phyloP scores from a whole-genome alignment of 1,140 invertebrate genomes.

The Gyrodactylus bullatarudis region DNA sequence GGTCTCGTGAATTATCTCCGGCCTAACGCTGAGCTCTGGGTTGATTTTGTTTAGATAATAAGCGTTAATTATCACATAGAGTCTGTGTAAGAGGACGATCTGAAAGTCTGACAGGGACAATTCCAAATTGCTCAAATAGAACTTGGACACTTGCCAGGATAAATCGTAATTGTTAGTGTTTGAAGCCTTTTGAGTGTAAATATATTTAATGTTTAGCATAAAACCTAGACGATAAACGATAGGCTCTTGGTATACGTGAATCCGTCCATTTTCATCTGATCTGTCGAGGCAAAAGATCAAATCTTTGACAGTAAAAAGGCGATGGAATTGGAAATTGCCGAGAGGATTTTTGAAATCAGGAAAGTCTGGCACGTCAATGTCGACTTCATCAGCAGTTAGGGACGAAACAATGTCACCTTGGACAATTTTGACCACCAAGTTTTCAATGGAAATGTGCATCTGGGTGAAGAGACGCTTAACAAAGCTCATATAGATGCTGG shows the following conservation, averaged over 20 bases:
- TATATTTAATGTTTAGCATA: background rate
- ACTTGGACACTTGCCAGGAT: background rate
- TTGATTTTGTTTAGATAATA: too few species aligned
- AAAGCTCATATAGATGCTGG: background rate
- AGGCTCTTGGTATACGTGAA: background rate
- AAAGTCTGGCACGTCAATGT: background rate
- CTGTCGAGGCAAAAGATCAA: background rate
- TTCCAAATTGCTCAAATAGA: background rate
- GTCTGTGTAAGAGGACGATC: background rate
- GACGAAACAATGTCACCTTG: background rate
- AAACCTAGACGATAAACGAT: background rate
- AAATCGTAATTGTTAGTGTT: background rate
- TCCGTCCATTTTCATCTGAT: background rate
- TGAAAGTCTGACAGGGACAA: background rate
- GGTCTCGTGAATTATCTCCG: too few species aligned
- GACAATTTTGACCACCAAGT: background rate
- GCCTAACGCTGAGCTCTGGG: too few species aligned
- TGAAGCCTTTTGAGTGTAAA: background rate
- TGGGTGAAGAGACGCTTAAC: background rate
- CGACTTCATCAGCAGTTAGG: background rate
- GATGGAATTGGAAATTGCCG: background rate
- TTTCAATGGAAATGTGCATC: background rate
- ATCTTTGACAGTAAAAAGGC: background rate
- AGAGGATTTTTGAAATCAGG: background rate
- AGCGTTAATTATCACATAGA: too few species aligned